phyloP scores from a whole-genome alignment of 2,113 vertebrate genomes.

The Sula dactylatra region DNA sequence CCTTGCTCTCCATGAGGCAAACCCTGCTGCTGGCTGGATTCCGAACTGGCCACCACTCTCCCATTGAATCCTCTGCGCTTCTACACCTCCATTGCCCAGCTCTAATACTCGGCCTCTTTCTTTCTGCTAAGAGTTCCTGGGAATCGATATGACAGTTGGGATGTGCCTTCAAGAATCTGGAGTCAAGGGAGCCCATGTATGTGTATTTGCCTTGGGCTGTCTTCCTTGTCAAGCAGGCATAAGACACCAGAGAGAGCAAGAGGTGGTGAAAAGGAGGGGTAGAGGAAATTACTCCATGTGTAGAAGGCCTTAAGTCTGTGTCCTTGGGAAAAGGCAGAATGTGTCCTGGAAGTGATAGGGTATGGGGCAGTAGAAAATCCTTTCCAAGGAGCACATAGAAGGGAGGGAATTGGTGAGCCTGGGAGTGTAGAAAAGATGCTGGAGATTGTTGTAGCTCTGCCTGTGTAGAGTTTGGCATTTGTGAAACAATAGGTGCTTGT shows the following conservation, averaged over 20 bases:
- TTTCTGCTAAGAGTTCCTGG: background rate
- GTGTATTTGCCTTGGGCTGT: background rate
- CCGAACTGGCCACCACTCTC: background rate
- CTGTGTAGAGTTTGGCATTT: background rate
- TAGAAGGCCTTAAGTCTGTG: background rate
- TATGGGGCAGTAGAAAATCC: background rate
- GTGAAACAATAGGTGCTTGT: background rate
- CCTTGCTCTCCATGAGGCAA: background rate
- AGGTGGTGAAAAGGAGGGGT: background rate
- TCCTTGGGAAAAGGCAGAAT: background rate
- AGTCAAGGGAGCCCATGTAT: background rate
- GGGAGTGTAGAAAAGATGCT: background rate
- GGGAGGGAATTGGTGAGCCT: background rate
- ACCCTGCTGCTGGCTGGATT: background rate
- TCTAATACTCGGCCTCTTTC: background rate
- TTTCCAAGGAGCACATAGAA: background rate
- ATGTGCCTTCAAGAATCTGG: background rate
- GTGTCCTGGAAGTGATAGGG: background rate
- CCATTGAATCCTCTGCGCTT: background rate
- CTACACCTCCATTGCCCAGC: background rate
- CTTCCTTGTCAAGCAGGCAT: background rate
- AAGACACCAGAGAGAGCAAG: background rate
- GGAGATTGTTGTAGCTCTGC: background rate
- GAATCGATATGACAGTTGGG: background rate
- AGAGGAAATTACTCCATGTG: background rate